phyloP scores from a whole-genome alignment of 1,140 invertebrate genomes.

The Zaprionus lachaisei region DNA sequence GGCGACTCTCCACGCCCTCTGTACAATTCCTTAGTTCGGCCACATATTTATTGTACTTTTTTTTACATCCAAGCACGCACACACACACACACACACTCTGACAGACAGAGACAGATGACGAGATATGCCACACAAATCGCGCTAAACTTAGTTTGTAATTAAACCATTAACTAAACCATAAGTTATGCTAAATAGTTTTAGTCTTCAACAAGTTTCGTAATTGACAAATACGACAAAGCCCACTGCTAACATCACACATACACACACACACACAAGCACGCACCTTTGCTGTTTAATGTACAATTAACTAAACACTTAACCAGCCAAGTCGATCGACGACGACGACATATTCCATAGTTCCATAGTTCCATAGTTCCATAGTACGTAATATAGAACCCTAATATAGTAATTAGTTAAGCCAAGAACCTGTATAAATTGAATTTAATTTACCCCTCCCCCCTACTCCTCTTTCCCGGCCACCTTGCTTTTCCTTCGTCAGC shows the following conservation, averaged over 20 bases:
- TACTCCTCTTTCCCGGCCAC: neutral
- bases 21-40: constrained; percentile 58
- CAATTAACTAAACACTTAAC: constrained; percentile 26
- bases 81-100: constrained; percentile 11
- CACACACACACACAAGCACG: constrained; percentile 24
- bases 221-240: constrained; percentile 15
- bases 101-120: neutral
- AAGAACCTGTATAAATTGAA: constrained; percentile 56
- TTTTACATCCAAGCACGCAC: constrained; percentile 52
- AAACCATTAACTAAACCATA: constrained; percentile 7
- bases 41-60: constrained; percentile 78
- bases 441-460: constrained; percentile 35
- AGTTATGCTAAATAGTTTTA: constrained; percentile 33
- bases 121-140: constrained; percentile 31
- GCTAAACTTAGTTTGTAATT: constrained; percentile 40
- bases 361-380: constrained; percentile 44
- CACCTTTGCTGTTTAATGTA: constrained; percentile 29
- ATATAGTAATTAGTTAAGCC: constrained; percentile 37
- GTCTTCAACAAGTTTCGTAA: constrained; percentile 22
- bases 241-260: constrained; percentile 50
- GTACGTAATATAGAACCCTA: constrained; percentile 30
- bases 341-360: constrained; percentile 47
- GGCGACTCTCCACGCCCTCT: constrained; percentile 9
- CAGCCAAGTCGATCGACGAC: constrained; percentile 21
- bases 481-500: neutral